Base-by-base conservation (phyloP, 1,140 invertebrate genomes). In the Cryptotermes secundus region DNA sequence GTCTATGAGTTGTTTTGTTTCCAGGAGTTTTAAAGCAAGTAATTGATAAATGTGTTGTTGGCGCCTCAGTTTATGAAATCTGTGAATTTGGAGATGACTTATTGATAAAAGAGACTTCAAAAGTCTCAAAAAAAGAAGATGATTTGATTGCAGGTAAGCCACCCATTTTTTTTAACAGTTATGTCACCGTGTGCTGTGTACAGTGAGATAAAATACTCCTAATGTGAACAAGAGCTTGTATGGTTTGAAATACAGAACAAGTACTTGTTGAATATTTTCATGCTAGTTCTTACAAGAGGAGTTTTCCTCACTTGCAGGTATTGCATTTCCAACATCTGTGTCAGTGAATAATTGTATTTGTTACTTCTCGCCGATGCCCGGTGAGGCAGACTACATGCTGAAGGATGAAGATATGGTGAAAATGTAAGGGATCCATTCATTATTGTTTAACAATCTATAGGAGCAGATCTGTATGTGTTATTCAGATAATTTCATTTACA, bases 271-370 rank as follows among this genome's bases (percentile, higher is more conserved):
- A 19, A 19, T 19, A 49, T 14, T 49, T 14, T 49, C 19, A 19
- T 49, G 45, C 14, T 19, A 19, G 16, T 19, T 49, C 3, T 7
- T 49, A 49, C 45, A 49, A 49, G 22, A 22, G 0, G 22, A 49
- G 4, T 49, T 49, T 72, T 6, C 86, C 83, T 84, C 59, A 87
- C n/a, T n/a, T 89, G 86, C 87, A 93, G 93, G 93, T 86, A 98
- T 99, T 88, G 98, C 99, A 65, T 99, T 99, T 90, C 99, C 99
- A 65, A 99, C 98, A 59, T 99, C 98, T 92, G 93, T 99, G 85
- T 99, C 98, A 35, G 95, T 99, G 19, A 99, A 99, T 90, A 99
- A 99, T 90, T 99, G 98, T 91, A 98, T 99, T 89, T 99, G 99
- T 90, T 99, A 99, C 89, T 99, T 96, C 90, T 99, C 98, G 79